Conservation (phyloP, 2,797 vertebrate genomes). For the Semotilus atromaculatus region DNA sequence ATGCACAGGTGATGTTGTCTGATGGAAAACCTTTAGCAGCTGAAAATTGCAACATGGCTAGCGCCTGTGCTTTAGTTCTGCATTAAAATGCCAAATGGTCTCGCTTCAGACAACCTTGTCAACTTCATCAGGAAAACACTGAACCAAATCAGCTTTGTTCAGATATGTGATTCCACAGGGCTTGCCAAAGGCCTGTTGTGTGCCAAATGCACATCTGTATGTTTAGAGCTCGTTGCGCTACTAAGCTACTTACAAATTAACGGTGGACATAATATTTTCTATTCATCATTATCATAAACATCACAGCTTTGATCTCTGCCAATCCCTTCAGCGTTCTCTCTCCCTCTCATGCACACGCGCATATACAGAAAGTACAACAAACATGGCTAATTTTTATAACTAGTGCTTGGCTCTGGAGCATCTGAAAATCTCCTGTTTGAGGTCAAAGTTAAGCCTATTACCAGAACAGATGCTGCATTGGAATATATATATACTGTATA, state of each 20-base stretch:
- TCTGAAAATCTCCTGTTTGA: neutral
- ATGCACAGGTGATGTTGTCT: neutral
- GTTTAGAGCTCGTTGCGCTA: constrained; percentile 31
- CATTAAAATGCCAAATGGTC: constrained; percentile 19
- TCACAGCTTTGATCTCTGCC: constrained; percentile 20
- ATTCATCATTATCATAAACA: constrained; percentile 42
- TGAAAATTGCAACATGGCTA: neutral
- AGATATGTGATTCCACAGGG: constrained; percentile 27
- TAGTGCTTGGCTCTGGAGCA: neutral
- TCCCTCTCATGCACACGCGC: neutral
- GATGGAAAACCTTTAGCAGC: neutral
- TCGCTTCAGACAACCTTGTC: neutral
- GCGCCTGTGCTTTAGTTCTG: neutral
- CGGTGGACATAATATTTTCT: constrained; percentile 29
- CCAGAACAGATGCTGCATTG: neutral
- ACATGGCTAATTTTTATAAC: constrained; percentile 47
- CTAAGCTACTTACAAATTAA: constrained; percentile 56
- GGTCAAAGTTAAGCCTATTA: constrained; percentile 4
- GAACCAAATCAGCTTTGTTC: constrained; percentile 49
- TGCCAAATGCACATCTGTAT: constrained; percentile 44
- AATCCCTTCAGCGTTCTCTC: constrained; percentile 6
- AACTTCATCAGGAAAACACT: neutral
- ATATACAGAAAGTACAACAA: constrained; percentile 12
- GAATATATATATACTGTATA: neutral
- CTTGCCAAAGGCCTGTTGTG: constrained; percentile 23